Conservation (phyloP, 2,113 vertebrate genomes). For the Malurus alboscapulatus region DNA sequence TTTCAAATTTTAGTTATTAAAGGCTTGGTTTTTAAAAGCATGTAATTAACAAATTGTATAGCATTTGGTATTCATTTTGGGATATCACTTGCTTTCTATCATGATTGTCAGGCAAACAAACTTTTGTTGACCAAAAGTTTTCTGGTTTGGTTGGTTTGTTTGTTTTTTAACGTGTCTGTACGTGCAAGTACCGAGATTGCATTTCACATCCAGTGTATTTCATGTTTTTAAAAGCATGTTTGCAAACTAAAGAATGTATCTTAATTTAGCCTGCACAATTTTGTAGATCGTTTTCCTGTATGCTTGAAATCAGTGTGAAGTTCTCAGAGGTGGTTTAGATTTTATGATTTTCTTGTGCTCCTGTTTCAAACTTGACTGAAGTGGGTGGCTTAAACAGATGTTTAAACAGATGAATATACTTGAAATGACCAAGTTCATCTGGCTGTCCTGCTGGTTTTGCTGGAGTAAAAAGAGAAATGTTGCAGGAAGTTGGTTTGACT, state of each 20-base stretch:
- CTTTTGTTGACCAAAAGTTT: constrained; percentile 58
- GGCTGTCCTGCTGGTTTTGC: neutral
- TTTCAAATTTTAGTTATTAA: constrained; percentile 1
- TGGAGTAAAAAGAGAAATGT: neutral
- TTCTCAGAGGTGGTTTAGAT: neutral
- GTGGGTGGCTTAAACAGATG: neutral
- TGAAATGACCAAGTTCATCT: neutral
- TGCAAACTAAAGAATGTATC: constrained; percentile 7
- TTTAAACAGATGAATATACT: neutral
- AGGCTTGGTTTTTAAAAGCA: constrained; percentile 7
- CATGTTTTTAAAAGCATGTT: neutral
- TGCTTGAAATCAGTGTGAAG: constrained; percentile 33
- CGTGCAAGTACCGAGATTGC: neutral
- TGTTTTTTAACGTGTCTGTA: neutral
- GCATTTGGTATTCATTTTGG: constrained; percentile 25
- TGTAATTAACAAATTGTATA: neutral
- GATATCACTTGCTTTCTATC: constrained; percentile 1
- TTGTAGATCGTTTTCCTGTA: neutral
- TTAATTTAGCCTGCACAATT: neutral
- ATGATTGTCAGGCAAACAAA: constrained; percentile 12
- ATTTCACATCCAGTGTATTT: neutral
- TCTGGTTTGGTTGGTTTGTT: neutral
- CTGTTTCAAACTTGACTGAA: neutral
- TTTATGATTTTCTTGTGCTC: neutral
- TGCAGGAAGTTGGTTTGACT: neutral